A percentile compares a stretch with the other conserved stretches of the same genome.
phyloP scores from a whole-genome alignment of 2,888 invertebrate species.

The Drosophila peninsularis region DNA sequence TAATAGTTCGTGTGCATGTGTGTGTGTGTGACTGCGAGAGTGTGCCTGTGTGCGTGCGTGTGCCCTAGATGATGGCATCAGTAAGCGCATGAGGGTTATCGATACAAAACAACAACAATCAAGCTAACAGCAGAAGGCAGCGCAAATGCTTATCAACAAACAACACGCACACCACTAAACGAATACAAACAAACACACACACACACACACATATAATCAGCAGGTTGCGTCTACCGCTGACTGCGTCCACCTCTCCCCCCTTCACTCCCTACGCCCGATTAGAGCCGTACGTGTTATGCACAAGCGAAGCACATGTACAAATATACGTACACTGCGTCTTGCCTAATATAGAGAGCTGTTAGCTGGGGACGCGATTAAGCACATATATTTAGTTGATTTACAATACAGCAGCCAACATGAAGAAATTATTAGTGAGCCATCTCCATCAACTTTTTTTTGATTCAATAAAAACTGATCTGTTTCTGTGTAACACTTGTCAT shows the following conservation, averaged over 20 bases:
- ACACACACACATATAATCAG: conserved; percentile 21
- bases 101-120: conserved; percentile 59
- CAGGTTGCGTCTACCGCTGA: conserved; percentile 24
- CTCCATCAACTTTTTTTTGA: conserved; percentile 1
- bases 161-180: conserved; percentile 56
- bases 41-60: conserved; percentile 6
- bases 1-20: conserved; percentile 3
- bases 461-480: conserved; percentile 2
- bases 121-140: conserved; percentile 41
- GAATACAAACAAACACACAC: conserved; percentile 14
- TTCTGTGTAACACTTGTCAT: not conserved
- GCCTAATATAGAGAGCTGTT: conserved; percentile 28
- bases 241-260: conserved; percentile 12
- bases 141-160: conserved; percentile 70
- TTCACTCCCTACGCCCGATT: conserved; percentile 5
- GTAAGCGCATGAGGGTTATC: conserved; percentile 65
- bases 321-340: conserved; percentile 29
- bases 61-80: conserved; percentile 61
- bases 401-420: conserved; percentile 66
- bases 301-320: conserved; percentile 55
- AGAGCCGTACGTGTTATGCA: conserved; percentile 51
- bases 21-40: not conserved
- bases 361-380: conserved; percentile 51
- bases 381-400: conserved; percentile 61
- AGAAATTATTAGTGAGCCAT: conserved; percentile 79